phyloP scores from a whole-genome alignment of 2,113 vertebrate species.

The Corythornis vintsioides region DNA sequence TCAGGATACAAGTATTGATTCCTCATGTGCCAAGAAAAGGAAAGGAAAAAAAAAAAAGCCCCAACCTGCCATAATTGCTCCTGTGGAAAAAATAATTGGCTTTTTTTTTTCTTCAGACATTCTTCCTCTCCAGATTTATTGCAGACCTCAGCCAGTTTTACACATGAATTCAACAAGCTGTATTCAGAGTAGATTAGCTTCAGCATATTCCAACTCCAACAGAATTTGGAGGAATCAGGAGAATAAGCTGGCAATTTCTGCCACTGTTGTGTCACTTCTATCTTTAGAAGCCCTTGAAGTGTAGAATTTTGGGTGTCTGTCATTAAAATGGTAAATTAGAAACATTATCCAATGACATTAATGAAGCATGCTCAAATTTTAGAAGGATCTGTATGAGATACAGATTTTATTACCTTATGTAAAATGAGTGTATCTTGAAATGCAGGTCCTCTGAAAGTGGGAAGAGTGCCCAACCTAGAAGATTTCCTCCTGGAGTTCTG shows the following conservation, averaged over 20 bases:
- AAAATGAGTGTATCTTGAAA: not conserved
- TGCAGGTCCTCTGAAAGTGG: not conserved
- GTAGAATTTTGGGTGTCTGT: not conserved
- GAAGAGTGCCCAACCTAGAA: conserved; percentile 24
- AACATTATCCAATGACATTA: not conserved
- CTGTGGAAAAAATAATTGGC: not conserved
- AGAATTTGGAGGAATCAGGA: conserved; percentile 32
- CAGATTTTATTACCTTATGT: not conserved
- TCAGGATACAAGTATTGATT: not conserved
- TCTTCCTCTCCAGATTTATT: not conserved
- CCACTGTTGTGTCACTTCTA: not conserved
- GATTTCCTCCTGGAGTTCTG: not conserved
- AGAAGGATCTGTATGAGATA: not conserved
- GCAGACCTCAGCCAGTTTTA: not conserved
- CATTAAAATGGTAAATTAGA: not conserved
- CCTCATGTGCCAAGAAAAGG: not conserved
- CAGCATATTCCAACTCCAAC: not conserved
- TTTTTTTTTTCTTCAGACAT: conserved; percentile 10
- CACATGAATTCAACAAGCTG: not conserved
- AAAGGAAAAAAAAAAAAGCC: fast-evolving
- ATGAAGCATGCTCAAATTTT: conserved; percentile 22
- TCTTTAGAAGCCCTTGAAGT: not conserved
- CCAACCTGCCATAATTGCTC: not conserved
- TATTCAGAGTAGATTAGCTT: not conserved
- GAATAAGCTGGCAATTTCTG: not conserved